phyloP scores from a whole-genome alignment of 2,113 vertebrate genomes.

The Tamias sibiricus region DNA sequence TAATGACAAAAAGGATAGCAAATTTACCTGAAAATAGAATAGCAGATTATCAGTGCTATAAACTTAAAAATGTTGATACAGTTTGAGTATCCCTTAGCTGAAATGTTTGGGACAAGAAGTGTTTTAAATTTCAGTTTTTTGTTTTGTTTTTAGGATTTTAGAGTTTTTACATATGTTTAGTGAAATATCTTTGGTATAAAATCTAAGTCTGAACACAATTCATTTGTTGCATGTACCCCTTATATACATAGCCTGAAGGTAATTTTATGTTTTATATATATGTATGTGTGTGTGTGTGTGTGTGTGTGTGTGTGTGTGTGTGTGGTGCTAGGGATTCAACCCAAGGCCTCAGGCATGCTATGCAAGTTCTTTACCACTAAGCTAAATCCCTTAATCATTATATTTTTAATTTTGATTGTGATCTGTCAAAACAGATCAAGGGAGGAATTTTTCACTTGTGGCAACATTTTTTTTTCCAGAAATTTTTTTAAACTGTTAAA shows the following conservation, averaged over 20 bases:
- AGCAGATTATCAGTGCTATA: background rate
- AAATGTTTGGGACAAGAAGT: background rate
- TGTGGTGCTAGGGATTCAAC: background rate
- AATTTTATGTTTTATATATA: background rate
- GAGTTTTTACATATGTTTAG: background rate
- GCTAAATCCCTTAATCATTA: background rate
- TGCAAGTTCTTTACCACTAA: background rate
- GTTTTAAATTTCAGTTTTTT: background rate
- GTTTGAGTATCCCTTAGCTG: background rate
- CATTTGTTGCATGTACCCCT: background rate
- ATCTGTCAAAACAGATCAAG: background rate
- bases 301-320: background rate
- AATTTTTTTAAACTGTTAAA: too few relatives aligned
- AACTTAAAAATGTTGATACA: conserved; percentile 18
- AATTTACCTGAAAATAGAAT: conserved; percentile 42
- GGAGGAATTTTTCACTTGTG: background rate
- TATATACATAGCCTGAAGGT: background rate
- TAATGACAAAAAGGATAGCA: background rate
- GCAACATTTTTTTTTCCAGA: too few relatives aligned
- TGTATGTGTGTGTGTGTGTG: background rate
- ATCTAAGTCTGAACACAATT: background rate
- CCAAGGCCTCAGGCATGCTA: background rate
- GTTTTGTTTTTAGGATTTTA: background rate
- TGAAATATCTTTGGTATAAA: background rate
- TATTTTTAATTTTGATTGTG: background rate